These are phyloP conservation scores for Troglohyphantes excavatus DNA, from an alignment of 2,888 invertebrate species.

Conservation along the genomic window DNA sequence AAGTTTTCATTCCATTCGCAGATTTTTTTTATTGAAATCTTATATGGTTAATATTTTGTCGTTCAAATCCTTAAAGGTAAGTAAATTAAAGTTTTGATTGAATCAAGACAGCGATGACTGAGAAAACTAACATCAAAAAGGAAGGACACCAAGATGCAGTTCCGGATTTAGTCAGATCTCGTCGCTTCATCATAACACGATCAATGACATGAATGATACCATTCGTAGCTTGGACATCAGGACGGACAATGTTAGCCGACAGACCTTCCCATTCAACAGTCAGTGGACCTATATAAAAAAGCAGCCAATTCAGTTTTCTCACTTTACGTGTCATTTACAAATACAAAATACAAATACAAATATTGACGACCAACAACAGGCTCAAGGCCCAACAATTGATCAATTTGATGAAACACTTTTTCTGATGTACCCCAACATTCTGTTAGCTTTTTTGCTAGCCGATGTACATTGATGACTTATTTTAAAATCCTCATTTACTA, in stretches of 20 bases:
- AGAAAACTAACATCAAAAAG: constrained; percentile 19
- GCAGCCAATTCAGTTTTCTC: no score
- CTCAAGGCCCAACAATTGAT: no score
- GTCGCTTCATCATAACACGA: constrained; percentile 90
- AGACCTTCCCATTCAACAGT: constrained; percentile 92
- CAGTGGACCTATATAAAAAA: constrained; percentile 85
- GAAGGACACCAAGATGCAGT: constrained; percentile 50
- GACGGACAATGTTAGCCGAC: constrained; percentile 92
- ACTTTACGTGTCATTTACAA: no score
- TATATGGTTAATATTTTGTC: constrained; percentile 5
- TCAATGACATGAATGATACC: constrained; percentile 98
- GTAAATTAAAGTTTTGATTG: constrained; percentile 56
- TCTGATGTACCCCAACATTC: no score
- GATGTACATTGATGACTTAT: no score
- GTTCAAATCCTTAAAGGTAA: constrained; percentile 18
- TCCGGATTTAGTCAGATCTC: constrained; percentile 86
- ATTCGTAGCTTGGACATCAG: constrained; percentile 97
- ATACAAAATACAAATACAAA: no score
- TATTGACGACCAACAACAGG: no score
- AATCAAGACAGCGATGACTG: constrained; percentile 48
- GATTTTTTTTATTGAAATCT: constrained; percentile 26
- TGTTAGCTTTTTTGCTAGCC: no score
- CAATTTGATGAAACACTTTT: no score
- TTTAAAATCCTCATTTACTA: no score
- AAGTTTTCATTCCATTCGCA: constrained; percentile 27